Evolutionary conservation across 1,140 invertebrate species (phyloP).

Genomic region (Meteorus sp.): DNA sequence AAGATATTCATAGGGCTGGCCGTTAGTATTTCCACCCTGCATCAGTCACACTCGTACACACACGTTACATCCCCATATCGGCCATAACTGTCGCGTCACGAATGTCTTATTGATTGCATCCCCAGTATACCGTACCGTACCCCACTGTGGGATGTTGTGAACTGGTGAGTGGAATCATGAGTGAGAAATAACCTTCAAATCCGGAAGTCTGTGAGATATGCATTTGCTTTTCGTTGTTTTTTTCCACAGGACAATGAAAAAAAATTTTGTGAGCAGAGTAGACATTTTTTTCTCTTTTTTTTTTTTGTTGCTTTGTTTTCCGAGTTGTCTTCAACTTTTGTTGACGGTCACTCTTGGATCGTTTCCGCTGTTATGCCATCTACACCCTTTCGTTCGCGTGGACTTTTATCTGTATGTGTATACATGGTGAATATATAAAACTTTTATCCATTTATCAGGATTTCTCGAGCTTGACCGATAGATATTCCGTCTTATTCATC

Average conservation of each 20-base stretch:
- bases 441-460: slow-evolving; percentile 53
- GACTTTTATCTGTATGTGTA: background rate
- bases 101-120: slow-evolving; percentile 60
- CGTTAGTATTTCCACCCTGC: slow-evolving; percentile 37
- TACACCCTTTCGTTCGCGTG: slow-evolving; percentile 5
- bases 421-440: background rate
- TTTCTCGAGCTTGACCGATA: slow-evolving; percentile 39
- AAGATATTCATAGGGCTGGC: slow-evolving; percentile 60
- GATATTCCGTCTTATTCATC: background rate
- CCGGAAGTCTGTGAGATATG: background rate
- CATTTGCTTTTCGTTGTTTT: background rate
- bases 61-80: slow-evolving; percentile 49
- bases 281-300: background rate
- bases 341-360: background rate
- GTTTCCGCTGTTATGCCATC: background rate
- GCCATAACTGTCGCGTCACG: slow-evolving; percentile 57
- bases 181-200: slow-evolving; percentile 4
- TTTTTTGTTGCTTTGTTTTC: background rate
- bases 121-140: slow-evolving; percentile 28
- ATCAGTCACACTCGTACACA: slow-evolving; percentile 30
- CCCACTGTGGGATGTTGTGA: no score
- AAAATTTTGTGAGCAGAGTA: no score
- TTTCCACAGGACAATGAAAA: no score
- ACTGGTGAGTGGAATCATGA: no score
- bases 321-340: background rate